Conservation (phyloP, 2,888 invertebrate genomes). For the Drosophila multiciliata region DNA sequence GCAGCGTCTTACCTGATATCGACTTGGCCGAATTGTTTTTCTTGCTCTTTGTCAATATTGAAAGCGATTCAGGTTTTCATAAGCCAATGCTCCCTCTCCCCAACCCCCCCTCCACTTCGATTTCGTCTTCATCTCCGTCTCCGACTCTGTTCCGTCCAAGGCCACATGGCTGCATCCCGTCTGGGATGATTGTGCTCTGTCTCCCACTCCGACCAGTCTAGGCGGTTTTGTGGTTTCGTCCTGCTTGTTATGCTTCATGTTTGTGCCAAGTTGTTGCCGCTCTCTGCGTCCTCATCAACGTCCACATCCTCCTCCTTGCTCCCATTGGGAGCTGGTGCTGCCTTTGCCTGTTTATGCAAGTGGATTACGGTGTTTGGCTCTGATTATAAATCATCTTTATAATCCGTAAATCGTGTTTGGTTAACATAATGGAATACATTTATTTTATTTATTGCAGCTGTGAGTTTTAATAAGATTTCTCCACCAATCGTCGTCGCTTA, state of each 20-base stretch:
- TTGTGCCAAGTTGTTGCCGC: constrained; percentile 67
- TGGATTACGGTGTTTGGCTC: constrained; percentile 81
- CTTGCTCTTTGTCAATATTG: constrained; percentile 69
- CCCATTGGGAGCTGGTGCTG: constrained; percentile 16
- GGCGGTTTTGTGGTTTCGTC: constrained; percentile 52
- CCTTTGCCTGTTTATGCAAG: constrained; percentile 77
- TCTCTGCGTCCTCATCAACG: background rate
- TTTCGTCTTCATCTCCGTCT: constrained; percentile 8
- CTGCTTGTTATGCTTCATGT: constrained; percentile 74
- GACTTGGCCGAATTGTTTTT: constrained; percentile 15
- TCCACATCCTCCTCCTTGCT: background rate
- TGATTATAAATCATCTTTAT: constrained; percentile 82
- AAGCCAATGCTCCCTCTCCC: constrained; percentile 31
- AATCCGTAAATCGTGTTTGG: constrained; percentile 82
- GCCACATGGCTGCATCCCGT: constrained; percentile 50
- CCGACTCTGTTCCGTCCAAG: constrained; percentile 19
- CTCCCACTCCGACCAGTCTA: constrained; percentile 12
- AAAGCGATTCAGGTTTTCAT: constrained; percentile 77
- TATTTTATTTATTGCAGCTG: constrained; percentile 81
- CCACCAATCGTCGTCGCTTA: constrained; percentile 54
- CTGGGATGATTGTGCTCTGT: constrained; percentile 17
- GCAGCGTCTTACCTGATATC: constrained; percentile 6
- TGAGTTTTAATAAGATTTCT: constrained; percentile 79
- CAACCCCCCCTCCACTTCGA: background rate
- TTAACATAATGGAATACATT: constrained; percentile 82